These are phyloP conservation scores for Diadophis punctatus DNA, from an alignment of 2,113 vertebrate species.

Conservation along the genomic window DNA sequence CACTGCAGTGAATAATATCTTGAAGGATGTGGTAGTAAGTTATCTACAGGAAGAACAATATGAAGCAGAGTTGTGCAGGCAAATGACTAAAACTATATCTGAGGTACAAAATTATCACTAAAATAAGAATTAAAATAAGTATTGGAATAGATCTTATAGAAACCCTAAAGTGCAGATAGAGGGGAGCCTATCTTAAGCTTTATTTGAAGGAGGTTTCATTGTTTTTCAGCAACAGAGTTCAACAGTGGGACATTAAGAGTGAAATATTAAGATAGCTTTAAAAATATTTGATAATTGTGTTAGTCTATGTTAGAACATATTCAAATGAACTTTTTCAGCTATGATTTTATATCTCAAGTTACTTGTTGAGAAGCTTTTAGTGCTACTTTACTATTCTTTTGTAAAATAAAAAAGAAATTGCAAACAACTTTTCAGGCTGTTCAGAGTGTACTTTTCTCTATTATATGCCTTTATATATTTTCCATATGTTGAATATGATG, in stretches of 20 bases:
- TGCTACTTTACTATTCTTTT: not conserved
- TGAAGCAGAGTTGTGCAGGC: conserved; percentile 77
- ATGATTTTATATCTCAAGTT: not conserved
- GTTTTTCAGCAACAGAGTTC: not conserved
- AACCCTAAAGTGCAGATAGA: not conserved
- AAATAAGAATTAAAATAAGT: not conserved
- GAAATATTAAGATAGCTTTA: not conserved
- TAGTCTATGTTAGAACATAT: not conserved
- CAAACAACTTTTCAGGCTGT: not conserved
- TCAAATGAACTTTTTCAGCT: not conserved
- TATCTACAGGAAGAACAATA: conserved; percentile 79
- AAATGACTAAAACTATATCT: conserved; percentile 80
- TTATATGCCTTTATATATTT: not conserved
- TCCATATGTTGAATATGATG: not conserved
- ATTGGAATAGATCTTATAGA: not conserved
- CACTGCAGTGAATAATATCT: conserved; percentile 71
- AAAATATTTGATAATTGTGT: not conserved
- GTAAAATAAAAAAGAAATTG: not conserved
- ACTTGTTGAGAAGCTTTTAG: not conserved
- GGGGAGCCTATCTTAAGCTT: not conserved
- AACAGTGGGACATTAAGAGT: not conserved
- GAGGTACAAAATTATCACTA: conserved; percentile 70
- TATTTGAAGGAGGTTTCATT: not conserved
- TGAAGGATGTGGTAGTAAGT: conserved; percentile 80
- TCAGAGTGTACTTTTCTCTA: not conserved